Evolutionary conservation across 2,888 invertebrate genomes (phyloP).

Genomic region (Cephus spinipes): DNA sequence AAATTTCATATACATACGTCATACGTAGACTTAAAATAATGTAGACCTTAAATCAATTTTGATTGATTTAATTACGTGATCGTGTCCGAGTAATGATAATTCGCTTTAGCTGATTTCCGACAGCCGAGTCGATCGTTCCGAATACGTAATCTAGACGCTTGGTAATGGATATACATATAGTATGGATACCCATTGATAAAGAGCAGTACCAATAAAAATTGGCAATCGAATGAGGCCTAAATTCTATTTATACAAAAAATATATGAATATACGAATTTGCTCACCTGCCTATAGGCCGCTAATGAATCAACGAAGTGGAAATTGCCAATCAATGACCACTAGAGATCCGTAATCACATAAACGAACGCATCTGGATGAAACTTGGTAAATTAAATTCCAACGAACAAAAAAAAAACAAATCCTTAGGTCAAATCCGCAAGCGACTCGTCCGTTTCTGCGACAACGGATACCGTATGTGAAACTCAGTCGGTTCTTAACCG

Average conservation of each 20-base stretch:
- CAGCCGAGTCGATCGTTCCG: slow-evolving; percentile 1
- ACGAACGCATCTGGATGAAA: neutral
- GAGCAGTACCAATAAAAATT: neutral
- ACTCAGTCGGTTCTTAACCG: neutral
- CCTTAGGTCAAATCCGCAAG: neutral
- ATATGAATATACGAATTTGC: neutral
- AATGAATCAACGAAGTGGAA: neutral
- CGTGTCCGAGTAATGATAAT: slow-evolving; percentile 4
- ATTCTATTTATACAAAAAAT: neutral
- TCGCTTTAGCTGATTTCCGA: neutral
- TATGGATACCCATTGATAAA: neutral
- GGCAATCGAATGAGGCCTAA: neutral
- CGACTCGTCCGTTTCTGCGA: neutral
- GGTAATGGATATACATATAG: neutral
- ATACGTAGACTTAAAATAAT: slow-evolving; percentile 40
- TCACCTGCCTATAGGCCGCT: neutral
- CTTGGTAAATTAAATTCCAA: neutral
- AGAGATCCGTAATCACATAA: neutral
- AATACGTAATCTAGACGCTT: neutral
- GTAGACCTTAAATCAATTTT: slow-evolving; percentile 57
- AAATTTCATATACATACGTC: slow-evolving; percentile 36
- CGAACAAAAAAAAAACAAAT: neutral
- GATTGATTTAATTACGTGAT: slow-evolving; percentile 50
- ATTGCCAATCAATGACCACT: neutral
- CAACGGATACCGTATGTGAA: neutral